Conservation (phyloP, 1,140 invertebrate genomes). For the Littorina saxatilis region DNA sequence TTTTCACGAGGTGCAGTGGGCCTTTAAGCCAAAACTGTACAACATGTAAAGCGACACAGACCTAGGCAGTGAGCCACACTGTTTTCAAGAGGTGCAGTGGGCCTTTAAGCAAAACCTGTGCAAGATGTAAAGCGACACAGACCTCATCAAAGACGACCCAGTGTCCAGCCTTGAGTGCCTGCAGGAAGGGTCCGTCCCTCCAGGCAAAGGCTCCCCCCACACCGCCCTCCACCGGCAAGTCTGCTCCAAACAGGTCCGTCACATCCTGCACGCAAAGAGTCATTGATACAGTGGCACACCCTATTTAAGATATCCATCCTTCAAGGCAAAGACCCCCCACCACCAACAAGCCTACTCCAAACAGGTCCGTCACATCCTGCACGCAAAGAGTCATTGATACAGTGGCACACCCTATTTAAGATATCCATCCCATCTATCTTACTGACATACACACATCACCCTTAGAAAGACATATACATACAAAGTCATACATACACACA, state of each 20-base stretch:
- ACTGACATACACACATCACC: not conserved
- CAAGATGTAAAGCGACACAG: not conserved
- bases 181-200: constrained; percentile 96
- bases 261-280: constrained; percentile 86
- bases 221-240: constrained; percentile 94
- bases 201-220: constrained; percentile 90
- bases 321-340: constrained; percentile 96
- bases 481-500: too few species aligned
- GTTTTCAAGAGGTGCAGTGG: not conserved
- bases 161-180: constrained; percentile 92
- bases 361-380: constrained; percentile 96
- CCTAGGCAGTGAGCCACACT: too few species aligned
- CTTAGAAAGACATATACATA: too few species aligned
- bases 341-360: constrained; percentile 97
- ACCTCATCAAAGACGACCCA: constrained; percentile 99
- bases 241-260: constrained; percentile 97
- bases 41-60: too few species aligned
- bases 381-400: constrained; percentile 52
- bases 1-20: too few species aligned
- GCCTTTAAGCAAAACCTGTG: too few species aligned
- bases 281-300: too few species aligned
- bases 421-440: too few species aligned
- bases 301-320: too few species aligned
- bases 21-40: too few species aligned
- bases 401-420: too few species aligned